These are phyloP conservation scores for Ganaspis sp. DNA, from an alignment of 1,140 invertebrate genomes.

Conservation along the genomic window DNA sequence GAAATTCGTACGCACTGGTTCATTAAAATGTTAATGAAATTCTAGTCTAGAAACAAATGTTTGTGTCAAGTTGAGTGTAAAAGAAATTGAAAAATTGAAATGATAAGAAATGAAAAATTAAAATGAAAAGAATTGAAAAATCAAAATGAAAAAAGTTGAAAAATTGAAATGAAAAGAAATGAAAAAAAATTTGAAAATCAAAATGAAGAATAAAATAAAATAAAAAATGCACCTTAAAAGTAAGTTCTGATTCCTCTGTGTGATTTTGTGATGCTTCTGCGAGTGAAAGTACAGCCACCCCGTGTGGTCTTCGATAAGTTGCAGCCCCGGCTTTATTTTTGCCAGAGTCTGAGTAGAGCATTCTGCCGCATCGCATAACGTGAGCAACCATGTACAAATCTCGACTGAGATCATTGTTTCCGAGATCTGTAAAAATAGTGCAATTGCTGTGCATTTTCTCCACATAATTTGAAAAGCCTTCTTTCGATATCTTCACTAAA, in stretches of 20 bases:
- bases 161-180: no score
- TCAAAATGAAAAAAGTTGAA: no score
- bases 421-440: slow-evolving; percentile 91
- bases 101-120: no score
- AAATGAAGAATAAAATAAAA: no score
- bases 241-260: slow-evolving; percentile 81
- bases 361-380: slow-evolving; percentile 91
- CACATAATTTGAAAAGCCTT: slow-evolving; percentile 92
- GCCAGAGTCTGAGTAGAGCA: slow-evolving; percentile 88
- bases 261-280: slow-evolving; percentile 80
- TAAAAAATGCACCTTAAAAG: slow-evolving; percentile 79
- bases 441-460: slow-evolving; percentile 92
- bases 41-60: background rate
- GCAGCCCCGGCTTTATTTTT: slow-evolving; percentile 81
- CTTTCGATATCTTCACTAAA: slow-evolving; percentile 90
- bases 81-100: no score
- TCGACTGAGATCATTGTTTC: slow-evolving; percentile 86
- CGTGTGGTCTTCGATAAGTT: slow-evolving; percentile 86
- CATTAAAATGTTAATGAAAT: slow-evolving; percentile 19
- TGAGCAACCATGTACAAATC: slow-evolving; percentile 92
- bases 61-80: no score
- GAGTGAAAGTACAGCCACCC: slow-evolving; percentile 87
- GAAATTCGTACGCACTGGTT: background rate
- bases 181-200: no score
- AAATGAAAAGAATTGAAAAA: no score